phyloP scores from a whole-genome alignment of 2,888 invertebrate genomes.

The Trichacis sp. region DNA sequence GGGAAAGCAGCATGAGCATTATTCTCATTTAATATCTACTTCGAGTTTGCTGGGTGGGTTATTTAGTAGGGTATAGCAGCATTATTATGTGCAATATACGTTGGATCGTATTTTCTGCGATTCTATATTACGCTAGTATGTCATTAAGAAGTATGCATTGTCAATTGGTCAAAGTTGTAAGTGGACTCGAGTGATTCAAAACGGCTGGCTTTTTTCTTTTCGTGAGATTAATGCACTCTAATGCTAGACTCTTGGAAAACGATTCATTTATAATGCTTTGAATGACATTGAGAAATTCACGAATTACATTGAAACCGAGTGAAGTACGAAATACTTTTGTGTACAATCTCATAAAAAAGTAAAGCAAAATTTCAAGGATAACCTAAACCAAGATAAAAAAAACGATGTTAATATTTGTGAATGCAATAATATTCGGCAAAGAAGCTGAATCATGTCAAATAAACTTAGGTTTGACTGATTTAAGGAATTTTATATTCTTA shows the following conservation, averaged over 20 bases:
- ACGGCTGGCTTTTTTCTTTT: slow-evolving; percentile 6
- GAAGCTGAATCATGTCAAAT: too few relatives aligned
- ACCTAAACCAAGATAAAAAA: too few relatives aligned
- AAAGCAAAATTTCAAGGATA: too few relatives aligned
- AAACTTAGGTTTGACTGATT: too few relatives aligned
- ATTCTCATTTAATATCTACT: slow-evolving; percentile 8
- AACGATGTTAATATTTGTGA: too few relatives aligned
- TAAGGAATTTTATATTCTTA: too few relatives aligned
- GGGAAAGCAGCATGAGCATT: neutral
- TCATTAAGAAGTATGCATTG: slow-evolving; percentile 13
- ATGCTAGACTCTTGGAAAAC: neutral
- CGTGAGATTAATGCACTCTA: slow-evolving; percentile 5
- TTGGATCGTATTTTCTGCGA: neutral
- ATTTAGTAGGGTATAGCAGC: neutral
- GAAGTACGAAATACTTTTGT: too few relatives aligned
- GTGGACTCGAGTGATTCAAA: slow-evolving; percentile 13
- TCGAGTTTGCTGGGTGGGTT: neutral
- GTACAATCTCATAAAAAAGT: too few relatives aligned
- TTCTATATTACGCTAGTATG: slow-evolving; percentile 9
- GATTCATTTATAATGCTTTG: neutral
- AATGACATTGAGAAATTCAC: neutral
- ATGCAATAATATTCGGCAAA: too few relatives aligned
- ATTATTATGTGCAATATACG: neutral
- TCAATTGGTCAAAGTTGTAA: slow-evolving; percentile 10
- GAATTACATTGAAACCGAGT: neutral